Evolutionary conservation across 1,140 invertebrate species (phyloP).

Genomic region (Bombus ignitus): DNA sequence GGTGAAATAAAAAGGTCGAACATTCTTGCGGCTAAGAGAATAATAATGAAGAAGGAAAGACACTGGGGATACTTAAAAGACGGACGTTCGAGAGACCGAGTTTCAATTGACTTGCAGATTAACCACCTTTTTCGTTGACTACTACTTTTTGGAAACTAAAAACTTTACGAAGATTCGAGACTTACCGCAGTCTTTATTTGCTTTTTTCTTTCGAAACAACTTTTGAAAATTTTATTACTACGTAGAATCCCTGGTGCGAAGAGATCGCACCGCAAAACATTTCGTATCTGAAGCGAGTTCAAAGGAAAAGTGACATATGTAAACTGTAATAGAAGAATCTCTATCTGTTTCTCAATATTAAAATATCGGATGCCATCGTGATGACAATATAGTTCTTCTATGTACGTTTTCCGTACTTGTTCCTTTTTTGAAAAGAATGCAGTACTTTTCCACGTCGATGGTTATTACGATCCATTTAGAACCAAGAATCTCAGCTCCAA

Average conservation of each 20-base stretch:
- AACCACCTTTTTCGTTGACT: neutral
- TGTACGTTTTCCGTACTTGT: no score
- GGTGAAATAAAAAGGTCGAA: conserved; percentile 10
- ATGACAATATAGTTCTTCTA: no score
- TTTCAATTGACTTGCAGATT: conserved; percentile 15
- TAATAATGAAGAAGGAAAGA: conserved; percentile 9
- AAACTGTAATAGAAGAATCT: no score
- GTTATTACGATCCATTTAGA: neutral
- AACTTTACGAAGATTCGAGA: neutral
- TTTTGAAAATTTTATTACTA: neutral
- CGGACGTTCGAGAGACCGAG: conserved; percentile 1
- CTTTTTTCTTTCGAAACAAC: no score
- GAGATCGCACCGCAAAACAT: neutral
- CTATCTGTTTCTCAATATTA: no score
- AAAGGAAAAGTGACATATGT: no score
- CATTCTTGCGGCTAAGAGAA: conserved; percentile 9
- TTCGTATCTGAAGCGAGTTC: no score
- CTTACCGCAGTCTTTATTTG: neutral
- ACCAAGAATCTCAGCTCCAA: no score
- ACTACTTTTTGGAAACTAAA: neutral
- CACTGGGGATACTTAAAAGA: neutral
- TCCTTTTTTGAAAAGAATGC: no score
- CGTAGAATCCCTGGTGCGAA: neutral
- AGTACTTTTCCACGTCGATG: no score
- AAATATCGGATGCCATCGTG: no score